Evolutionary conservation across 2,888 invertebrate genomes (phyloP).

Genomic region (Drosophila meridiana): DNA sequence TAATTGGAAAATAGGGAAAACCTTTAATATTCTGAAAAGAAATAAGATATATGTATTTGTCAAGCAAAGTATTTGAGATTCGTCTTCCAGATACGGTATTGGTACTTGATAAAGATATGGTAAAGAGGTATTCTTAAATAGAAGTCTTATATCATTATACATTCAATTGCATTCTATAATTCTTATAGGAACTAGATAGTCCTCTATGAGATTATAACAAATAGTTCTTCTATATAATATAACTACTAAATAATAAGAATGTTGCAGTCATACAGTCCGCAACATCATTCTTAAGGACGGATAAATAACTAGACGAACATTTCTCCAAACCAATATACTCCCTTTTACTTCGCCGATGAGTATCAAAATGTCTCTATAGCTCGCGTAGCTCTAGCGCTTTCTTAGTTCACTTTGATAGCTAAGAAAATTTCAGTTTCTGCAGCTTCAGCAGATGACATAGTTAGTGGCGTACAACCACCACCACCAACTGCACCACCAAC

Average conservation of each 20-base stretch:
- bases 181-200: no score
- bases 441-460: constrained; percentile 12
- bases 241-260: no score
- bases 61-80: no score
- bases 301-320: no score
- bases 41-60: not conserved
- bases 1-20: not conserved
- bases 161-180: not conserved
- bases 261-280: no score
- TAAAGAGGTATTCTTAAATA: not conserved
- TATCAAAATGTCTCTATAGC: not conserved
- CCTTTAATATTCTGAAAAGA: not conserved
- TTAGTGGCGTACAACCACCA: constrained; percentile 23
- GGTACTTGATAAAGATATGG: no score
- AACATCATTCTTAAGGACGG: no score
- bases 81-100: no score
- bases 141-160: not conserved
- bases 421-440: not conserved
- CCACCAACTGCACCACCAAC: not conserved
- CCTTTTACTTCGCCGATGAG: not conserved
- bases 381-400: not conserved
- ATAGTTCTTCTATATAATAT: not conserved
- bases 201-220: no score
- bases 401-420: not conserved
- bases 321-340: not conserved